A percentile compares a stretch with the other conserved stretches of the same genome.
phyloP scores from a whole-genome alignment of 2,113 vertebrate species.

The Forbesichthys agassizii region DNA sequence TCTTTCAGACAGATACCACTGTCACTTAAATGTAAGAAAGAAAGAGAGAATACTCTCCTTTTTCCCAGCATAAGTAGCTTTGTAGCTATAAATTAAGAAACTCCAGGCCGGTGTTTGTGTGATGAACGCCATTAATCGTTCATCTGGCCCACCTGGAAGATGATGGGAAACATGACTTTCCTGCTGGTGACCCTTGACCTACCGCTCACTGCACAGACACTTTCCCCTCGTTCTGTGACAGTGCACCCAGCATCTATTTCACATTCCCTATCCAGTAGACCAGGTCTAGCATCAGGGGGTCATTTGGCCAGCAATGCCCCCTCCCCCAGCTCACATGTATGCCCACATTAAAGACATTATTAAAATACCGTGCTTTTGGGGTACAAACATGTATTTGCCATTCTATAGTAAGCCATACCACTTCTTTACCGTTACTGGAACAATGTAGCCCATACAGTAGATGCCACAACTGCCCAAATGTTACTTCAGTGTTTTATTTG shows the following conservation, averaged over 20 bases:
- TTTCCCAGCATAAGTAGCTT: not conserved
- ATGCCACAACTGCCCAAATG: too few relatives aligned
- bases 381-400: too few relatives aligned
- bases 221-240: conserved; percentile 18
- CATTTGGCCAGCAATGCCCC: too few relatives aligned
- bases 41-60: not conserved
- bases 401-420: too few relatives aligned
- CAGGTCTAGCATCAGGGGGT: too few relatives aligned
- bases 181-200: conserved; percentile 47
- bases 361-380: too few relatives aligned
- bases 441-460: too few relatives aligned
- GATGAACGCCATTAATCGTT: conserved; percentile 14
- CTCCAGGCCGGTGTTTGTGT: not conserved
- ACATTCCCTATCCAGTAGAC: conserved; percentile 3
- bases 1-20: not conserved
- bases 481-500: too few relatives aligned
- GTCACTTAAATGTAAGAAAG: not conserved
- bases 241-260: not conserved
- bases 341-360: too few relatives aligned
- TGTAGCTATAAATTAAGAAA: not conserved
- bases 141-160: conserved; percentile 55
- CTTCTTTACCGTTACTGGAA: too few relatives aligned
- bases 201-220: conserved; percentile 34
- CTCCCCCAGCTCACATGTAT: too few relatives aligned
- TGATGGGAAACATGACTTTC: conserved; percentile 48